Conservation (phyloP, 2,797 vertebrate species). For the Cossypha polioptera region DNA sequence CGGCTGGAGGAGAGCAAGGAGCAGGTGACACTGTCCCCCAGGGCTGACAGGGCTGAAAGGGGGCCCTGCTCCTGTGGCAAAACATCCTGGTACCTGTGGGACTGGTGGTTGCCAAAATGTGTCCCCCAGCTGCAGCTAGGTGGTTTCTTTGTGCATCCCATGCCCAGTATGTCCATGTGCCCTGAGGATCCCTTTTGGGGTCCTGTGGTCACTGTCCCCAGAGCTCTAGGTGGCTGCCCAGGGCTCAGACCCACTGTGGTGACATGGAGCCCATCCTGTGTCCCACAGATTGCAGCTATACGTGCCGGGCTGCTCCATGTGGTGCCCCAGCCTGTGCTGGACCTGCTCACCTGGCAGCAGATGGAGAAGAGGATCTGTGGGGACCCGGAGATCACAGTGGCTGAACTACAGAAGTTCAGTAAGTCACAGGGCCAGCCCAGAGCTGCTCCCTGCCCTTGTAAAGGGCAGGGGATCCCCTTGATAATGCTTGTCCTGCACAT, state of each 20-base stretch:
- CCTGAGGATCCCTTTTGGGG: not conserved
- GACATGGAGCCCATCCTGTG: not conserved
- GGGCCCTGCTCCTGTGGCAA: slow-evolving; percentile 71
- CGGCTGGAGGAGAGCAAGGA: slow-evolving; percentile 92
- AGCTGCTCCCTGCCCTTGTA: not conserved
- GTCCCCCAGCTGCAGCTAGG: not conserved
- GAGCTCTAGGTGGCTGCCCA: not conserved
- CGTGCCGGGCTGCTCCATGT: slow-evolving; percentile 90
- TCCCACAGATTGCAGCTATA: slow-evolving; percentile 84
- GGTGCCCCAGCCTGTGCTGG: slow-evolving; percentile 92
- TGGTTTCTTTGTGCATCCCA: not conserved
- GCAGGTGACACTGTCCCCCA: slow-evolving; percentile 79
- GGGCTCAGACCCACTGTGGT: not conserved
- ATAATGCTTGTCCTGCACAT: not conserved
- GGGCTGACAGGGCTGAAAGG: slow-evolving; percentile 79
- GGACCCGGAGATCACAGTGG: slow-evolving; percentile 89
- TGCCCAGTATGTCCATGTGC: not conserved
- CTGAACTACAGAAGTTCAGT: slow-evolving; percentile 89
- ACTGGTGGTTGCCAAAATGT: rapidly evolving
- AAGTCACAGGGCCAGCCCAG: slow-evolving; percentile 67
- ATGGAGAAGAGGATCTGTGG: slow-evolving; percentile 94
- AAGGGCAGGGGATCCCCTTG: rapidly evolving
- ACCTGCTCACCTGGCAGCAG: slow-evolving; percentile 95
- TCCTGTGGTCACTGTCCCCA: not conserved
- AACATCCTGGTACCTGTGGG: slow-evolving; percentile 26